Conservation (phyloP, 1,140 invertebrate species). For the Danaus plexippus region DNA sequence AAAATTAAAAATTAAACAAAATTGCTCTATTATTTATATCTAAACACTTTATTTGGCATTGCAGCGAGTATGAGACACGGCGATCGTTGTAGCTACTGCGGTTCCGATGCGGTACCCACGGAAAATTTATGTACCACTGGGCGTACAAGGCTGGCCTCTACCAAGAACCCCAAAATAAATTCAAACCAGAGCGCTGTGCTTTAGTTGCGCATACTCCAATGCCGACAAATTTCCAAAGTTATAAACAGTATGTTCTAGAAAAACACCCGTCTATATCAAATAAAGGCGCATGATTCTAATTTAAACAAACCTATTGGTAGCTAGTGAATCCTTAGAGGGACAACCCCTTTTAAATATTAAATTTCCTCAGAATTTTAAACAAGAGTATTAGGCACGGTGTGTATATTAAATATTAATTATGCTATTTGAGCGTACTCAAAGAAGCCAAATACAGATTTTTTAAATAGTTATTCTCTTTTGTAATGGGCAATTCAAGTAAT, state of each 20-base stretch:
- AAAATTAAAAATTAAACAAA: too few species aligned
- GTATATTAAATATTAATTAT: slow-evolving; percentile 67
- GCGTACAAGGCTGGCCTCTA: slow-evolving; percentile 50
- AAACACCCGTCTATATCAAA: slow-evolving; percentile 41
- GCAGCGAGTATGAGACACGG: slow-evolving; percentile 50
- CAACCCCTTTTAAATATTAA: slow-evolving; percentile 62
- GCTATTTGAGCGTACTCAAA: slow-evolving; percentile 43
- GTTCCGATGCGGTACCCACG: slow-evolving; percentile 56
- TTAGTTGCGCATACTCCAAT: slow-evolving; percentile 34
- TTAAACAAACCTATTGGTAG: slow-evolving; percentile 37
- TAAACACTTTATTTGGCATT: slow-evolving; percentile 45
- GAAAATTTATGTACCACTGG: slow-evolving; percentile 65
- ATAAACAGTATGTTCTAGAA: slow-evolving; percentile 5
- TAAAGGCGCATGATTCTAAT: slow-evolving; percentile 42
- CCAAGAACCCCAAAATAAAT: slow-evolving; percentile 32
- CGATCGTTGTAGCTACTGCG: slow-evolving; percentile 54
- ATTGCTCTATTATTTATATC: too few species aligned
- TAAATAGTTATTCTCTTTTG: slow-evolving; percentile 59
- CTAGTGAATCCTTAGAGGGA: slow-evolving; percentile 36
- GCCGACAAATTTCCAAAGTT: slow-evolving; percentile 27
- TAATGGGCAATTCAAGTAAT: slow-evolving; percentile 33
- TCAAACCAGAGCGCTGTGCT: slow-evolving; percentile 31
- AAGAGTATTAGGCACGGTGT: slow-evolving; percentile 53
- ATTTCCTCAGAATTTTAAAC: slow-evolving; percentile 67
- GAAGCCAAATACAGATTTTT: slow-evolving; percentile 55